These are phyloP conservation scores for Hydractinia echinata DNA, from an alignment of 30 jellyfish, hydroid and myxozoan species.

Conservation along the genomic window DNA sequence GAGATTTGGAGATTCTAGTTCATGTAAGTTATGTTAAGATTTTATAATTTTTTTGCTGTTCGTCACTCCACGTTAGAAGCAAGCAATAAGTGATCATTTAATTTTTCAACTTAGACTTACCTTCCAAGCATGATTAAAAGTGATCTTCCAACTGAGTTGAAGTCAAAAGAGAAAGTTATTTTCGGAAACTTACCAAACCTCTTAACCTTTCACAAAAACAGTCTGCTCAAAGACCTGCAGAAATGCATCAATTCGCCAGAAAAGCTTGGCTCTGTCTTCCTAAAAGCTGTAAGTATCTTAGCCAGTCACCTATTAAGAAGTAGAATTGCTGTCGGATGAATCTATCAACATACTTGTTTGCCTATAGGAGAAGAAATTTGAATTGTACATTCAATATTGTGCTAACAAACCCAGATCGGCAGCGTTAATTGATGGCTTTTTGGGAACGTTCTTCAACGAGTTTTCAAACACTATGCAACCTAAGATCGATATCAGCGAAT, in stretches of 20 bases:
- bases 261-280: conserved; percentile 43
- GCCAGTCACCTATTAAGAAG: not conserved
- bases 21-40: conserved; percentile 39
- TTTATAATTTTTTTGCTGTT: not conserved
- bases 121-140: conserved; percentile 42
- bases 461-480: conserved; percentile 48
- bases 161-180: conserved; percentile 50
- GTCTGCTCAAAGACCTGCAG: conserved; percentile 61
- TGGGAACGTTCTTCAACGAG: conserved; percentile 51
- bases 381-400: conserved; percentile 62
- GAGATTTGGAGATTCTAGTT: conserved; percentile 52
- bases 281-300: conserved; percentile 47
- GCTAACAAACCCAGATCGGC: conserved; percentile 86
- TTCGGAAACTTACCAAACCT: conserved; percentile 66
- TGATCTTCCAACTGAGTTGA: conserved; percentile 53
- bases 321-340: not conserved
- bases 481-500: conserved; percentile 35
- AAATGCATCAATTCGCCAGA: conserved; percentile 71
- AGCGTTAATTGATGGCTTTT: conserved; percentile 54
- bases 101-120: conserved; percentile 32
- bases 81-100: too few species aligned
- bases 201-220: conserved; percentile 59
- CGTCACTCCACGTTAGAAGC: not conserved
- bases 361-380: conserved; percentile 68
- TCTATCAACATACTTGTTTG: not conserved